Evolutionary conservation across 1,140 invertebrate genomes (phyloP).

Genomic region (Aphelenchoides fujianensis): DNA sequence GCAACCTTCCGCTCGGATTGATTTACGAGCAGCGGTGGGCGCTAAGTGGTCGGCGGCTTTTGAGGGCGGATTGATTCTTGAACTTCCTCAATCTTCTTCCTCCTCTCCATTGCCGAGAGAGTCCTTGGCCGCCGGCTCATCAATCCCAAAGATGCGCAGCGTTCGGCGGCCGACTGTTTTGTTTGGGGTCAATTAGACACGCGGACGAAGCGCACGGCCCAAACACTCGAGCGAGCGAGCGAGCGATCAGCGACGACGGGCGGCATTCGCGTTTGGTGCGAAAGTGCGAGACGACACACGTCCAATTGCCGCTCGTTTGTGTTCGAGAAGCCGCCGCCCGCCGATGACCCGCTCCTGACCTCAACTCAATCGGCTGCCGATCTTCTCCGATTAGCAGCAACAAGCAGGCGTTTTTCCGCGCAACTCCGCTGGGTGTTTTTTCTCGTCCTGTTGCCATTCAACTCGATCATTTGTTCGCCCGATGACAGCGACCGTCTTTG

Average conservation of each 20-base stretch:
- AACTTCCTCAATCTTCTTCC: not conserved
- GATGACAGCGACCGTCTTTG: not conserved
- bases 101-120: not conserved
- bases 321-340: not conserved
- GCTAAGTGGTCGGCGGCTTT: not conserved
- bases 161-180: not conserved
- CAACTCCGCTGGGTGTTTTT: not conserved
- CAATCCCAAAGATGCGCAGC: not conserved
- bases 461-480: not conserved
- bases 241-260: too few relatives aligned
- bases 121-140: not conserved
- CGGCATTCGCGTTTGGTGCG: not conserved
- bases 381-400: not conserved
- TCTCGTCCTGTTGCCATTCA: not conserved
- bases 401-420: not conserved
- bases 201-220: not conserved
- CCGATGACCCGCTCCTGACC: not conserved
- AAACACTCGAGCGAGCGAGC: not conserved
- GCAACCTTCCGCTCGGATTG: not conserved
- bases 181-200: not conserved
- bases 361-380: not conserved
- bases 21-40: not conserved
- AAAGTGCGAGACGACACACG: too few relatives aligned
- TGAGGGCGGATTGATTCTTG: not conserved
- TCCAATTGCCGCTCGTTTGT: too few relatives aligned